phyloP scores from a whole-genome alignment of 2,888 invertebrate species.

The Periphyllus acericola region DNA sequence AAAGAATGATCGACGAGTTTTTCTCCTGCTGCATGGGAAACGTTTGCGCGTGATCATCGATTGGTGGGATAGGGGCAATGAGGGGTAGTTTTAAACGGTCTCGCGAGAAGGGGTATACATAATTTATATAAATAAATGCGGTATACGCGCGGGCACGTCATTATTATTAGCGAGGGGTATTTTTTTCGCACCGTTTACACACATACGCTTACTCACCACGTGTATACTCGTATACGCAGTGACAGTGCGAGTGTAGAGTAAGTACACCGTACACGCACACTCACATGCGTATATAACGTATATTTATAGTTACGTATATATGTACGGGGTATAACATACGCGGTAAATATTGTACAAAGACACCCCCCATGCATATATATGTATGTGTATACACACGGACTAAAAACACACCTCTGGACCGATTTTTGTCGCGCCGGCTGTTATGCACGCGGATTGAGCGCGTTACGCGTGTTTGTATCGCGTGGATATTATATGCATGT shows the following conservation, averaged over 20 bases:
- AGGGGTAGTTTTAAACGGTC: conserved; percentile 49
- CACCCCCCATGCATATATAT: neutral
- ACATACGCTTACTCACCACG: neutral
- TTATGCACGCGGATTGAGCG: neutral
- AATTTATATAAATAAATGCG: conserved; percentile 7
- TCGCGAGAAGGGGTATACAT: conserved; percentile 30
- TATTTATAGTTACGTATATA: neutral
- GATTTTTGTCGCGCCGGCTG: conserved; percentile 45
- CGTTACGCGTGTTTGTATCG: neutral
- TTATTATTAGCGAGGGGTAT: conserved; percentile 41
- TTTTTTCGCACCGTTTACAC: conserved; percentile 24
- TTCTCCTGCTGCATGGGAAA: conserved; percentile 1
- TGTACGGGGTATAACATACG: neutral
- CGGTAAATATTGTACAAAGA: conserved; percentile 34
- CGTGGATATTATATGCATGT: conserved; percentile 13
- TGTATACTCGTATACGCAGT: neutral
- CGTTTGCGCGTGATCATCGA: neutral
- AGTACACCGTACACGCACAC: too few relatives aligned
- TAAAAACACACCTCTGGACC: conserved; percentile 37
- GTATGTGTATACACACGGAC: neutral
- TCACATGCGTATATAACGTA: neutral
- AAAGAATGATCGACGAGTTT: conserved; percentile 28
- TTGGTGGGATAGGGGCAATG: neutral
- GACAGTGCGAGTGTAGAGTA: neutral
- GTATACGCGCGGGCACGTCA: conserved; percentile 21